Evolutionary conservation across 2,888 invertebrate species (phyloP).

Genomic region (Sturmia bella): DNA sequence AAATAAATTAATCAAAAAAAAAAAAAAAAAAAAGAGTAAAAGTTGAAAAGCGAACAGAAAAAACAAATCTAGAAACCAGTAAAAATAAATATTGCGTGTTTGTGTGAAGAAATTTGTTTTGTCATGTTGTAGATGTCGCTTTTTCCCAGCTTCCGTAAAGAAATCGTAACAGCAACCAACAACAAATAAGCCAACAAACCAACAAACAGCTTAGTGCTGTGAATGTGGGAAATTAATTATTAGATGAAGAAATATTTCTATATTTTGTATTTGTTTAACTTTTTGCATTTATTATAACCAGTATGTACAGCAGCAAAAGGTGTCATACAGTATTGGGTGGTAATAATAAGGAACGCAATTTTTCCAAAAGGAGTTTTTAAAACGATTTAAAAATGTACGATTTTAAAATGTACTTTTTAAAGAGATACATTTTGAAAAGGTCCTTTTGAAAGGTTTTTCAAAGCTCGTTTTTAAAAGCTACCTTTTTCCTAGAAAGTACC

Average conservation of each 20-base stretch:
- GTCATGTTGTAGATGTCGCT: constrained; percentile 11
- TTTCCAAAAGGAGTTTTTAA: too few relatives aligned
- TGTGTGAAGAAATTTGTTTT: constrained; percentile 57
- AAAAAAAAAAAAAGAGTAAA: neutral
- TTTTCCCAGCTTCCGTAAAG: constrained; percentile 64
- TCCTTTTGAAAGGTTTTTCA: too few relatives aligned
- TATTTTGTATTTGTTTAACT: constrained; percentile 32
- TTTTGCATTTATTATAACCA: constrained; percentile 59
- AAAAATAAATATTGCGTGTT: constrained; percentile 55
- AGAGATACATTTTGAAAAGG: too few relatives aligned
- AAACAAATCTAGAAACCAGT: constrained; percentile 45
- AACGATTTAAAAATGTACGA: too few relatives aligned
- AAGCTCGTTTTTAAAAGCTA: too few relatives aligned
- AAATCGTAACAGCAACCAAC: constrained; percentile 33
- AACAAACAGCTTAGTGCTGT: constrained; percentile 31
- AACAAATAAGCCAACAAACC: constrained; percentile 13
- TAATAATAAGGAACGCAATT: neutral
- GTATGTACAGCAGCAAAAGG: constrained; percentile 10
- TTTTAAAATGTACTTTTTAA: too few relatives aligned
- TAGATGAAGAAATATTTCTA: constrained; percentile 52
- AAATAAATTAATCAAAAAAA: constrained; percentile 13
- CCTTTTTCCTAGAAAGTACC: too few relatives aligned
- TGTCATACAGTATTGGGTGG: constrained; percentile 1
- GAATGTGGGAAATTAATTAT: constrained; percentile 69
- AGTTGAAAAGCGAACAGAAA: too few relatives aligned